These are phyloP conservation scores for Nomia melanderi DNA, from an alignment of 1,140 invertebrate species.

Conservation along the genomic window DNA sequence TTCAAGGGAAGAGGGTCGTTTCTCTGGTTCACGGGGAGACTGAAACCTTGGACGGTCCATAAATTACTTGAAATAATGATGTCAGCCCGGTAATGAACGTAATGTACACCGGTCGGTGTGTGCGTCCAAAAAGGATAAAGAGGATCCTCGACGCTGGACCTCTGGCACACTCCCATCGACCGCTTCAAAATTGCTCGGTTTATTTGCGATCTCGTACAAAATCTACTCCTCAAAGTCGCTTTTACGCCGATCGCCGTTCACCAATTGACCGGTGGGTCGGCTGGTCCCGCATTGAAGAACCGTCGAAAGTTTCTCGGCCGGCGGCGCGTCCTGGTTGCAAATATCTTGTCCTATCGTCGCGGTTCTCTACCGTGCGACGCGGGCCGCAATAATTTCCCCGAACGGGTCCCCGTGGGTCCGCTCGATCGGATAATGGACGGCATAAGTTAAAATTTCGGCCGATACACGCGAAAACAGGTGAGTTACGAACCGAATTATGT, in stretches of 20 bases:
- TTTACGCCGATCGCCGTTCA: conserved; percentile 15
- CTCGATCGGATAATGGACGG: conserved; percentile 71
- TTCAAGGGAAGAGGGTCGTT: conserved; percentile 6
- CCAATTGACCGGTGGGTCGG: conserved; percentile 22
- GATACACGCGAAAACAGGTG: conserved; percentile 73
- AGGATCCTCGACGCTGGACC: conserved; percentile 7
- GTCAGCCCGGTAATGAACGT: conserved; percentile 63
- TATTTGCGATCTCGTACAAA: conserved; percentile 52
- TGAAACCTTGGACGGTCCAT: conserved; percentile 50
- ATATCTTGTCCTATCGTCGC: conserved; percentile 45
- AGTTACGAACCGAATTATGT: conserved; percentile 73
- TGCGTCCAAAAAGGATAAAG: conserved; percentile 25
- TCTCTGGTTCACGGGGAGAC: conserved; percentile 16
- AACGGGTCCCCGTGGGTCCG: background rate
- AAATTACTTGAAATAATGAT: conserved; percentile 68
- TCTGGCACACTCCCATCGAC: background rate
- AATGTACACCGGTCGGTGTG: conserved; percentile 51
- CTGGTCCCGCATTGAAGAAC: background rate
- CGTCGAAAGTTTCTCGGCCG: conserved; percentile 63
- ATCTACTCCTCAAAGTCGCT: conserved; percentile 22
- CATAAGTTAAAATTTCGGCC: conserved; percentile 75
- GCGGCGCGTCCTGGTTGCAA: conserved; percentile 23
- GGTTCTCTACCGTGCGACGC: conserved; percentile 18
- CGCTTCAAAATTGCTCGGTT: conserved; percentile 36
- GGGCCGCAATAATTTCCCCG: conserved; percentile 56